Base-by-base conservation (phyloP, 2,888 invertebrate species). In the Stenotaenia linearis region DNA sequence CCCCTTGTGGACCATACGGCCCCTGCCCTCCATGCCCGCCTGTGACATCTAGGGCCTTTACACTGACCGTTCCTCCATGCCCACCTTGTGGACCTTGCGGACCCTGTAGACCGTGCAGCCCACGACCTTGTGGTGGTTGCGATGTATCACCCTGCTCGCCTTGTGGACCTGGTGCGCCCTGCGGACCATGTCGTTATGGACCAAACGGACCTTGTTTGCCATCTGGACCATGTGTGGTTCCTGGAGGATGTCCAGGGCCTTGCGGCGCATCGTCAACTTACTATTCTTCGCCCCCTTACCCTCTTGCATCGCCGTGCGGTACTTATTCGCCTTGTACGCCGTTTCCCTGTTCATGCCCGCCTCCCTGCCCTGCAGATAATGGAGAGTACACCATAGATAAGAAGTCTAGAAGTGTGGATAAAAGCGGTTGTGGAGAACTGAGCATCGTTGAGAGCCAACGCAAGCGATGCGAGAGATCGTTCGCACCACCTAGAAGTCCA, bases 41-140 rank as follows among this genome's bases (percentile, higher is more conserved):
- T 9, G 18, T 7, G 7, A 35, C 75, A 28, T 35, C 75, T 28
- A n/a, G 9, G 28, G 18, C 30, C 4, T 75, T 30, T 75, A 30
- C 75, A 25, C 25, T 35, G n/a, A 75, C 75, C 4, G 35, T 30
- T 12, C 78, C 78, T 21, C 78, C 78, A 28, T 78, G 78, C 56
- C 28, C 56, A n/a, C 50, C 78, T n/a, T 78, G 78, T 21, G 37
- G 40, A 25, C 75, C 75, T 4, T 75, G 75, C 9, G 75, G 75
- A 21, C 75, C 75, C n/a, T 30, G 77, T 35, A 25, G 40, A 25
- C 77, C 77, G 4, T 77, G 37, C n/a, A 30, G 32, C 15, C 56
- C 56, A 18, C 56, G 56, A 56, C 18, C 21, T 21, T 56, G 56
- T 56, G 56, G 56, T 6, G 56, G 56, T 56, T 0, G 23, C 10